Conservation (phyloP, 1,140 invertebrate genomes). For the Penaeus indicus region DNA sequence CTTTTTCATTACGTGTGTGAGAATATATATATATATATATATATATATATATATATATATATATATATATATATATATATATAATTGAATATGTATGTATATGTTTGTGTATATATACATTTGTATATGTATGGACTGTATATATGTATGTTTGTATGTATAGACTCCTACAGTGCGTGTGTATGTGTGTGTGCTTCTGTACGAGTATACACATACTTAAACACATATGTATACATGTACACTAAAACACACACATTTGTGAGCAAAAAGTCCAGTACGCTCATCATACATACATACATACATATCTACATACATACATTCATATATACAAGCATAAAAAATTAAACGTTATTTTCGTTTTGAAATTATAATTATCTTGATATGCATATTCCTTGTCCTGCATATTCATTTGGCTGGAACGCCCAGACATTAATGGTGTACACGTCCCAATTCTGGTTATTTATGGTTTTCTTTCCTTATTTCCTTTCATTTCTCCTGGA, state of each 20-base stretch:
- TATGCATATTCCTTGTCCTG: conserved; percentile 5
- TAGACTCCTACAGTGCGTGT: conserved; percentile 12
- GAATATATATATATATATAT: conserved; percentile 8
- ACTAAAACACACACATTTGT: conserved; percentile 16
- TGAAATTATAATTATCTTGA: conserved; percentile 1
- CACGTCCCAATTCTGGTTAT: not conserved
- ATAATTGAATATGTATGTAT: not conserved
- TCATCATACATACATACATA: conserved; percentile 3
- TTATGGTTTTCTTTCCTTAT: not conserved
- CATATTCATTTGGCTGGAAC: not conserved
- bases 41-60: conserved; percentile 15
- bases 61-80: conserved; percentile 18
- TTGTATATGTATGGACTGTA: not conserved
- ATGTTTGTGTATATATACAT: not conserved
- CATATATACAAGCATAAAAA: conserved; percentile 24
- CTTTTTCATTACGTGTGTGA: not conserved
- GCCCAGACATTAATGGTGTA: too few species aligned
- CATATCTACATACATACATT: conserved; percentile 27
- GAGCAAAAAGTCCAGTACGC: not conserved
- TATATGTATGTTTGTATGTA: conserved; percentile 13
- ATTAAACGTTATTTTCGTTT: too few species aligned
- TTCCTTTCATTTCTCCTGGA: not conserved
- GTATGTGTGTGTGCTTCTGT: not conserved
- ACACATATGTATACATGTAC: conserved; percentile 30
- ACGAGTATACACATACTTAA: conserved; percentile 19